phyloP scores from a whole-genome alignment of 2,888 invertebrate species.

The Tipula lateralis region DNA sequence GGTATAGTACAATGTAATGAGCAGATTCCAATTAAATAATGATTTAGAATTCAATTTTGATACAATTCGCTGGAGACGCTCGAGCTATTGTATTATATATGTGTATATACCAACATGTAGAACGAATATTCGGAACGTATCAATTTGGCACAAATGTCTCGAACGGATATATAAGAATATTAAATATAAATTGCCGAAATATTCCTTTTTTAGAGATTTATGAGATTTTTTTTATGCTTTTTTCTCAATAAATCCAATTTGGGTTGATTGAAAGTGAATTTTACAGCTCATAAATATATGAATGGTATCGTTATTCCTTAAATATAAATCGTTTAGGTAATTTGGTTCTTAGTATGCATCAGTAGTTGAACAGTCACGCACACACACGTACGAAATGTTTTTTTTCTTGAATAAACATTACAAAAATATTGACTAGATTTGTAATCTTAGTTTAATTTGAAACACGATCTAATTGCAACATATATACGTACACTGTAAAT shows the following conservation, averaged over 20 bases:
- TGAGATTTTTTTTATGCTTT: not conserved
- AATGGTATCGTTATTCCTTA: not conserved
- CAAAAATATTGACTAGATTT: too few species aligned
- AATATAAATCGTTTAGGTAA: not conserved
- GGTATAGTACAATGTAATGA: not conserved
- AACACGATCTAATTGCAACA: too few species aligned
- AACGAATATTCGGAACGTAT: not conserved
- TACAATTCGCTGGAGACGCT: not conserved
- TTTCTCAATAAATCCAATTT: not conserved
- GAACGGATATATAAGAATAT: not conserved
- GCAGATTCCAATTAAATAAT: not conserved
- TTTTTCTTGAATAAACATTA: too few species aligned
- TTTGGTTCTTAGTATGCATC: not conserved
- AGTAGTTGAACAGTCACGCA: not conserved
- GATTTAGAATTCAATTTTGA: not conserved
- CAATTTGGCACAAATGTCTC: not conserved
- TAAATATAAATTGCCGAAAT: not conserved
- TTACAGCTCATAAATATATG: conserved; percentile 11
- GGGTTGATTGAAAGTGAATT: conserved; percentile 8
- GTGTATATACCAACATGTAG: too few species aligned
- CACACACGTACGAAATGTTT: not conserved
- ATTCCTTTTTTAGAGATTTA: not conserved
- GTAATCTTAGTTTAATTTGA: too few species aligned
- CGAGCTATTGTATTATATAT: not conserved
- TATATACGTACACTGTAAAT: too few species aligned